These are phyloP conservation scores for Ptychochromis oligacanthus DNA, from an alignment of 2,113 vertebrate genomes.

Conservation along the genomic window DNA sequence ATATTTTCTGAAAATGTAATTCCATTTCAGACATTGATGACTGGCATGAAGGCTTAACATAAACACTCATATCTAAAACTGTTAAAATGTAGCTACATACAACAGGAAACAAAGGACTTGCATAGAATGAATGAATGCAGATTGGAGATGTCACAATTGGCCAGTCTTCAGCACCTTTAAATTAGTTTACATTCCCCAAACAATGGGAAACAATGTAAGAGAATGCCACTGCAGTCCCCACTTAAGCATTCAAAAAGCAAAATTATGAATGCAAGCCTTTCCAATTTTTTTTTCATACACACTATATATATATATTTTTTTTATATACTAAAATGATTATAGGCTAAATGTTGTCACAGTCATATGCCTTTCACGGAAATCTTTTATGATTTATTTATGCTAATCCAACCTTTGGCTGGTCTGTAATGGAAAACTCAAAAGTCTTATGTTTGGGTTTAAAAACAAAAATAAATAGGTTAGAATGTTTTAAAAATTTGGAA, in stretches of 20 bases:
- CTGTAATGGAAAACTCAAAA: conserved; percentile 30
- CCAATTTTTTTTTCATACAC: background rate
- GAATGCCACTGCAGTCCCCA: conserved; percentile 55
- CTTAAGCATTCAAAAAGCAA: conserved; percentile 51
- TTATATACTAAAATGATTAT: conserved; percentile 41
- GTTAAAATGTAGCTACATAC: conserved; percentile 42
- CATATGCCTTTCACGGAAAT: conserved; percentile 65
- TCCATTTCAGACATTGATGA: conserved; percentile 33
- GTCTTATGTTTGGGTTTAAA: conserved; percentile 22
- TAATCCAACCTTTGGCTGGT: conserved; percentile 47
- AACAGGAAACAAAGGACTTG: conserved; percentile 72
- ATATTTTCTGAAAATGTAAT: conserved; percentile 43
- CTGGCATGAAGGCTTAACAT: conserved; percentile 35
- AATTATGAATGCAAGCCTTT: conserved; percentile 40
- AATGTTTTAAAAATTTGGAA: conserved; percentile 16
- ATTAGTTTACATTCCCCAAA: conserved; percentile 65
- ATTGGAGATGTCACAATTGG: conserved; percentile 72
- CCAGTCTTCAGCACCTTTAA: conserved; percentile 80
- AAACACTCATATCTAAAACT: conserved; percentile 40
- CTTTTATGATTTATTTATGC: conserved; percentile 44
- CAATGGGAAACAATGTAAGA: conserved; percentile 59
- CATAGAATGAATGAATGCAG: conserved; percentile 80
- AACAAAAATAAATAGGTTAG: conserved; percentile 38
- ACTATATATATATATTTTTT: conserved; percentile 12
- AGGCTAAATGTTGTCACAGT: conserved; percentile 73